A percentile compares a stretch with the other conserved stretches of the same genome.
These are phyloP conservation scores for Oryzaephilus surinamensis DNA, from an alignment of 1,140 invertebrate species.

Conservation along the genomic window DNA sequence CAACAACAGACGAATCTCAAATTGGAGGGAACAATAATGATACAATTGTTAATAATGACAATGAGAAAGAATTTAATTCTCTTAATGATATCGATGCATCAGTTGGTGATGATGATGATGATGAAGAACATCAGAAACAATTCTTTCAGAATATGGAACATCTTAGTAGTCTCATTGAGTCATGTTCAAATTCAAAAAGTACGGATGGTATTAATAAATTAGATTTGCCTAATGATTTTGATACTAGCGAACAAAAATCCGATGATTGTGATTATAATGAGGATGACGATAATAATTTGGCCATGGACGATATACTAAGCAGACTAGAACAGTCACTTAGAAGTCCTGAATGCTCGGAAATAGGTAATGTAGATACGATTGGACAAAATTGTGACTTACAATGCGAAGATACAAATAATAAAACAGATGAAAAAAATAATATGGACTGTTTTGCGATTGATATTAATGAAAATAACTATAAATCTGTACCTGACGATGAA, in stretches of 20 bases:
- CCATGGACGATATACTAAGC: conserved; percentile 46
- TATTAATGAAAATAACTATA: conserved; percentile 12
- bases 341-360: conserved; percentile 39
- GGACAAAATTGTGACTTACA: too few species aligned
- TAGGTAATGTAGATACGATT: conserved; percentile 21
- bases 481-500: conserved; percentile 13
- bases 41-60: conserved; percentile 1
- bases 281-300: conserved; percentile 48
- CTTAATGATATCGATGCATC: neutral
- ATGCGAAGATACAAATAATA: too few species aligned
- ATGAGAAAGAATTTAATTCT: conserved; percentile 4
- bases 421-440: conserved; percentile 8
- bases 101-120: conserved; percentile 1
- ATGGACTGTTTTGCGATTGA: conserved; percentile 15
- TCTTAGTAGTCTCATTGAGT: conserved; percentile 22
- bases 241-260: conserved; percentile 13
- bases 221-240: conserved; percentile 9
- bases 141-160: conserved; percentile 24
- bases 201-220: conserved; percentile 13
- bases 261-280: conserved; percentile 42
- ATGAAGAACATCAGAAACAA: conserved; percentile 16
- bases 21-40: conserved; percentile 2
- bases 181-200: conserved; percentile 15
- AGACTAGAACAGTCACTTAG: conserved; percentile 43
- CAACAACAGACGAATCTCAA: too few species aligned